Percentiles rank a stretch among this genome's conserved stretches.
Conservation (phyloP, 1,140 invertebrate genomes). For the Leptopilina clavipes region DNA sequence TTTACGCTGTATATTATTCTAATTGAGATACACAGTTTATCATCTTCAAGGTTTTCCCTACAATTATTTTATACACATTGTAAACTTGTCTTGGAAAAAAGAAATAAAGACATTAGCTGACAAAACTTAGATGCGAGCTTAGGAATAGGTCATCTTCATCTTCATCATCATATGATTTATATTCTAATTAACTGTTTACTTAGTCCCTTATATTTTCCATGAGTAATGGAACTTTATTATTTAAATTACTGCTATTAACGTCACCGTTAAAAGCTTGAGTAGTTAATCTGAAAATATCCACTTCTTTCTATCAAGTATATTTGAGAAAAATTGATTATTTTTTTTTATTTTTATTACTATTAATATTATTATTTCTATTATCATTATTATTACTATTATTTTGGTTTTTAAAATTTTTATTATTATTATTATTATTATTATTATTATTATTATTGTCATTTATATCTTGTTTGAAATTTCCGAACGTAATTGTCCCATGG, state of each 20-base stretch:
- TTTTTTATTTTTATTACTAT: too few relatives aligned
- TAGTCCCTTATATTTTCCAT: constrained; percentile 12
- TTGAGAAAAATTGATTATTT: too few relatives aligned
- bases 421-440: too few relatives aligned
- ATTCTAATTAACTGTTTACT: constrained; percentile 10
- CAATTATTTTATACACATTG: background rate
- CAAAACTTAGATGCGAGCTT: background rate
- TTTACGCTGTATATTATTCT: background rate
- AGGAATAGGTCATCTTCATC: constrained; percentile 25
- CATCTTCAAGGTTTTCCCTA: background rate
- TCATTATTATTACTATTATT: too few relatives aligned
- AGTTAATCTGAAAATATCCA: background rate
- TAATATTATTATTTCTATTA: too few relatives aligned
- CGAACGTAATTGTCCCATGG: too few relatives aligned
- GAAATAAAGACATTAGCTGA: constrained; percentile 8
- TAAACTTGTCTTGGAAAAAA: background rate
- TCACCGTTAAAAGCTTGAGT: background rate
- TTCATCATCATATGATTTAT: constrained; percentile 26
- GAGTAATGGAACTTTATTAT: constrained; percentile 4
- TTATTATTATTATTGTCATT: too few relatives aligned
- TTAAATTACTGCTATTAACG: background rate
- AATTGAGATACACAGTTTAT: background rate
- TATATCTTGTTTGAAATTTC: too few relatives aligned
- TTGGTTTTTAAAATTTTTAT: too few relatives aligned
- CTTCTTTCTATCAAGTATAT: too few relatives aligned